phyloP scores from a whole-genome alignment of 2,888 invertebrate species.

The Malthinus flaveolus region DNA sequence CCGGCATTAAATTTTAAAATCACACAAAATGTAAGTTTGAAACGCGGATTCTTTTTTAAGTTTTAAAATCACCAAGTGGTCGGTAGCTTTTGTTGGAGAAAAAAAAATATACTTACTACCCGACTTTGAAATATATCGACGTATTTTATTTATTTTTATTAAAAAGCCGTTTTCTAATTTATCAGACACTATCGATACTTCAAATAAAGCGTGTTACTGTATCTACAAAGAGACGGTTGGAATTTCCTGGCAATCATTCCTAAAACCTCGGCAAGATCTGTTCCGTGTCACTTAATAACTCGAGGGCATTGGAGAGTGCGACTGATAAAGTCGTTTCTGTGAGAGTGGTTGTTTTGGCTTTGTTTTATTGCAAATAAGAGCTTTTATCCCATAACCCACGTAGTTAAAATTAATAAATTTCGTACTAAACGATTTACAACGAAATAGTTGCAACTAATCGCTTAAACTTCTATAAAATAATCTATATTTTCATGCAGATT shows the following conservation, averaged over 20 bases:
- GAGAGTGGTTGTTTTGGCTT: constrained; percentile 1
- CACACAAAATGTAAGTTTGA: too few relatives aligned
- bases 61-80: too few relatives aligned
- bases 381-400: not conserved
- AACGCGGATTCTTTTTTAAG: too few relatives aligned
- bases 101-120: too few relatives aligned
- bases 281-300: constrained; percentile 45
- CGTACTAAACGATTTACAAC: not conserved
- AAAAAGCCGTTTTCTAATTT: constrained; percentile 31
- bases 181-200: constrained; percentile 44
- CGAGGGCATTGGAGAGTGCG: constrained; percentile 28
- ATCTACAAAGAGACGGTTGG: constrained; percentile 43
- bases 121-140: not conserved
- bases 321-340: constrained; percentile 23
- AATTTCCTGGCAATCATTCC: constrained; percentile 47
- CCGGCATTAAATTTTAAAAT: too few relatives aligned
- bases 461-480: constrained; percentile 1
- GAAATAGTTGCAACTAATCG: not conserved
- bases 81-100: not conserved
- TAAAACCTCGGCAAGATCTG: constrained; percentile 40
- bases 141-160: constrained; percentile 1
- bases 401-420: constrained; percentile 3
- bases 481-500: constrained; percentile 14
- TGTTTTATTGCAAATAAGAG: not conserved
- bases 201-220: constrained; percentile 42